Conservation (phyloP, 2,113 vertebrate genomes). For the Strix uralensis region DNA sequence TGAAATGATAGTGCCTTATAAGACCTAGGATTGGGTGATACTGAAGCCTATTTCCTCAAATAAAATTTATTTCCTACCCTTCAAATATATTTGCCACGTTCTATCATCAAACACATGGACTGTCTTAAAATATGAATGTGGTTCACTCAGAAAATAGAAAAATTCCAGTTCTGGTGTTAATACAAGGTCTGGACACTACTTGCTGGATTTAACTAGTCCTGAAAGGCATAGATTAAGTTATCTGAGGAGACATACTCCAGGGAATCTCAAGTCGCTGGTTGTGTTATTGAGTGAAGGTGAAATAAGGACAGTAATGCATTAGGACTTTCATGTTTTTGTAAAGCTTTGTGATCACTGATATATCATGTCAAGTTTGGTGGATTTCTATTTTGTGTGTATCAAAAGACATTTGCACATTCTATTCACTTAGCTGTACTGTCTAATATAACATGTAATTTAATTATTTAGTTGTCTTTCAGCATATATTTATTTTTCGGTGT, state of each 20-base stretch:
- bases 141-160: background rate
- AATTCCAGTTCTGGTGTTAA: background rate
- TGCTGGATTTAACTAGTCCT: background rate
- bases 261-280: background rate
- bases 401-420: background rate
- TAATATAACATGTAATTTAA: background rate
- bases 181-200: background rate
- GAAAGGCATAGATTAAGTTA: background rate
- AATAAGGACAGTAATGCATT: background rate
- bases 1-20: background rate
- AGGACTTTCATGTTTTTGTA: background rate
- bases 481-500: background rate
- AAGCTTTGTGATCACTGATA: background rate
- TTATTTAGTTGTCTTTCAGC: background rate
- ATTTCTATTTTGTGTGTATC: background rate
- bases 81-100: background rate
- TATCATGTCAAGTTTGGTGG: background rate
- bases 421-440: background rate
- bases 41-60: background rate
- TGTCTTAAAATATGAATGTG: background rate
- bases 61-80: background rate
- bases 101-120: background rate
- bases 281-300: background rate
- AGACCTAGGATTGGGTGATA: background rate
- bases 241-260: background rate